Evolutionary conservation across 2,113 vertebrate species (phyloP).

Genomic region (Varanus komodoensis): DNA sequence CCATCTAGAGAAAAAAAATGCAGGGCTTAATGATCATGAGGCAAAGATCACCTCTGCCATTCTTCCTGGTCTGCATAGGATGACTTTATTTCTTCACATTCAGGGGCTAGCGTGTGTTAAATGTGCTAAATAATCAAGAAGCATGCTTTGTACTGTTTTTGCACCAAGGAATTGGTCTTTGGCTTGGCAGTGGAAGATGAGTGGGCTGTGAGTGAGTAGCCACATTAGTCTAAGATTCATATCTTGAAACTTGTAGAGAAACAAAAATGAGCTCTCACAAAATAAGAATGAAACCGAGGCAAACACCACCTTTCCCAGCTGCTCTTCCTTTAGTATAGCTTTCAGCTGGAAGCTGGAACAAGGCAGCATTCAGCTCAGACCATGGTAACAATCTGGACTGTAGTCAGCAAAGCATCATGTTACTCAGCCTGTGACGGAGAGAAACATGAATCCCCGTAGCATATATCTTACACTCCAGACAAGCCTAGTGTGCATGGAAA

Average conservation of each 20-base stretch:
- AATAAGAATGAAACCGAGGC: neutral
- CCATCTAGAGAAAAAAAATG: too few relatives aligned
- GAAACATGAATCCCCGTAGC: conserved; percentile 22
- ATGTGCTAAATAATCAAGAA: neutral
- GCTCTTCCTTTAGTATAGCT: neutral
- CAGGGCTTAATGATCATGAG: too few relatives aligned
- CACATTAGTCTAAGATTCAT: neutral
- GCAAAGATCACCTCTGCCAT: too few relatives aligned
- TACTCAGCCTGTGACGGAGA: conserved; percentile 27
- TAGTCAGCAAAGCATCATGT: conserved; percentile 7
- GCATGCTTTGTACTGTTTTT: neutral
- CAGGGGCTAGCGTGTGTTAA: neutral
- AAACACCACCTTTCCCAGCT: neutral
- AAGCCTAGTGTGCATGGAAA: conserved; percentile 50
- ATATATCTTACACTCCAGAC: conserved; percentile 55
- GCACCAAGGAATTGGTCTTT: neutral
- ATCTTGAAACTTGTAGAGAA: neutral
- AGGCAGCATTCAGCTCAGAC: neutral
- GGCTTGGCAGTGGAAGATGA: neutral
- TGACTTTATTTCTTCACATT: too few relatives aligned
- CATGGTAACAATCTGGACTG: neutral
- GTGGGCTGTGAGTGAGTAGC: neutral
- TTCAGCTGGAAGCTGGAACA: neutral
- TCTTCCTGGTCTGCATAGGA: too few relatives aligned
- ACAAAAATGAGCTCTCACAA: neutral